Conservation (phyloP, 2,888 invertebrate species). For the Lochmaea capreae region DNA sequence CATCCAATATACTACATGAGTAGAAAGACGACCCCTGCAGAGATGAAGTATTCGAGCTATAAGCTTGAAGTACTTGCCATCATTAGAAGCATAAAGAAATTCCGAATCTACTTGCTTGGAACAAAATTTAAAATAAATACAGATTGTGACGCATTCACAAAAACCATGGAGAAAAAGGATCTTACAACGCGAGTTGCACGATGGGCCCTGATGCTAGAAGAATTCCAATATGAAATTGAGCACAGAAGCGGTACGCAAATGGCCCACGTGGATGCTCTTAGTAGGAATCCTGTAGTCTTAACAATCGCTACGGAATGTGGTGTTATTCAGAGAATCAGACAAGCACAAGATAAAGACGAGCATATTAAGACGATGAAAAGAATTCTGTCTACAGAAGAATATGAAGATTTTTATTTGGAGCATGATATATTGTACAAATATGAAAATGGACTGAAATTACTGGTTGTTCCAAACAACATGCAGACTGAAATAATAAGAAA, state of each 20-base stretch:
- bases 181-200: slow-evolving; percentile 53
- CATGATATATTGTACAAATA: background rate
- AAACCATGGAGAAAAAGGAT: slow-evolving; percentile 55
- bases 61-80: slow-evolving; percentile 59
- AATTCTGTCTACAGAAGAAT: background rate
- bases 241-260: slow-evolving; percentile 52
- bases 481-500: background rate
- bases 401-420: background rate
- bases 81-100: slow-evolving; percentile 56
- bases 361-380: background rate
- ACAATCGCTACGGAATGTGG: slow-evolving; percentile 30
- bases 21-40: slow-evolving; percentile 41
- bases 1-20: no score
- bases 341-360: slow-evolving; percentile 39
- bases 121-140: slow-evolving; percentile 56
- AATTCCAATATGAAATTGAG: slow-evolving; percentile 52
- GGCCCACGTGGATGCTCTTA: slow-evolving; percentile 54
- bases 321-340: slow-evolving; percentile 23
- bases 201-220: slow-evolving; percentile 55
- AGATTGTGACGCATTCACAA: slow-evolving; percentile 56
- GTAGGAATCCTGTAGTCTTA: slow-evolving; percentile 45
- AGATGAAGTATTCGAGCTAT: slow-evolving; percentile 55
- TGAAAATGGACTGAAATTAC: background rate
- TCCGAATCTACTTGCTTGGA: slow-evolving; percentile 55
- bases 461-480: background rate